Percentiles rank a stretch among this genome's conserved stretches.
Evolutionary conservation across 2,888 invertebrate genomes (phyloP).

Genomic region (Nebria salina): DNA sequence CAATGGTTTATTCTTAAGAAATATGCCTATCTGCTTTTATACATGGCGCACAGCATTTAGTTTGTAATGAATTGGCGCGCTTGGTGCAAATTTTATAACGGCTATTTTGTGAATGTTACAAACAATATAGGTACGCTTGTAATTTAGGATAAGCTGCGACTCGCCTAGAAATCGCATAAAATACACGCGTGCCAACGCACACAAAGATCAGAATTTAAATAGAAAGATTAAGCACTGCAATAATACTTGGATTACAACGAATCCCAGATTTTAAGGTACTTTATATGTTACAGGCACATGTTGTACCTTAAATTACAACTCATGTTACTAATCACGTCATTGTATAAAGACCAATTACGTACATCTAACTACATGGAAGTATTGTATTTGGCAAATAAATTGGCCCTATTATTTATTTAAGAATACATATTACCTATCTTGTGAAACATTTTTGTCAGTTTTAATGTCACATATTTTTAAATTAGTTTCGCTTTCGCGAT

Average conservation of each 20-base stretch:
- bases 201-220: constrained; percentile 39
- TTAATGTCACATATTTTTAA: no score
- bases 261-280: constrained; percentile 20
- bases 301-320: constrained; percentile 3
- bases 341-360: neutral
- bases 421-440: no score
- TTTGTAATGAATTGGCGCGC: neutral
- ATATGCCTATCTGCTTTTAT: no score
- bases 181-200: constrained; percentile 39
- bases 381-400: no score
- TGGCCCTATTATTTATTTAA: no score
- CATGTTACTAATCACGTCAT: neutral
- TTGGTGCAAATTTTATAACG: neutral
- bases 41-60: neutral
- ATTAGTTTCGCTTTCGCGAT: no score
- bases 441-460: no score
- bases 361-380: neutral
- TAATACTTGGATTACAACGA: constrained; percentile 34
- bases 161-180: constrained; percentile 23
- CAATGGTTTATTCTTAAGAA: no score
- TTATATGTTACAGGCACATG: constrained; percentile 21
- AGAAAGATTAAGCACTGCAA: constrained; percentile 37
- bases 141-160: neutral
- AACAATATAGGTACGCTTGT: neutral
- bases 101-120: neutral